Base-by-base conservation (phyloP, 1,140 invertebrate species). In the Hydropsyche tenuis region DNA sequence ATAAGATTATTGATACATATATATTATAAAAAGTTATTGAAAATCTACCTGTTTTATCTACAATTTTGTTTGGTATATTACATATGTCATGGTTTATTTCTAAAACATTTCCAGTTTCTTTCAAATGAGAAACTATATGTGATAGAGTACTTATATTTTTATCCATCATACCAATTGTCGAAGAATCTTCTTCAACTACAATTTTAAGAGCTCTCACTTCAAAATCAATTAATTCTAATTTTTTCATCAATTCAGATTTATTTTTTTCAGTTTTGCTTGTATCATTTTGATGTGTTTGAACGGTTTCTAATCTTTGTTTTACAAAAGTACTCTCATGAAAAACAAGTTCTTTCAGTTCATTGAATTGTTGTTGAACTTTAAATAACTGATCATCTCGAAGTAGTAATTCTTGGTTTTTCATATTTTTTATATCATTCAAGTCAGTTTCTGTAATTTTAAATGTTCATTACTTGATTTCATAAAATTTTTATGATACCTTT, bases 141-240 rank as follows among this genome's bases (percentile, higher is more conserved):
- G 27, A 66, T 20, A 77, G 18, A 16, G 74, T 42, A n/a, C 53
- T 73, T 14, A 74, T 46, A 11, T 65, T 75, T 25, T 53, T 71
- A 9, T 77, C 66, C 0, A 73, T 64, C 20, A 22, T 60, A 18
- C 70, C 48, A 1, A 76, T n/a, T 11, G 72, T 74, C 9, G 64
- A 42, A 3, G 71, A 71, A 65, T 78, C 72, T 60, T 70, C 72
- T 18, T 78, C 73, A 3, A 77, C 65, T 22, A 48, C 46, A 6
- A 46, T 18, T 53, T 73, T 77, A n/a, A 77, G 11, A 1, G 51
- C 25, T 53, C 72, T 73, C 12, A 71, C 46, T 20, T 77, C 76
- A 16, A 51, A 51, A 7, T 73, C 23, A 5, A 75, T 16, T 2
- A 68, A n/a, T 70, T 77, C 73, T 20, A 74, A 74, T 30, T 75